These are phyloP conservation scores for Dicranocentrus wangi DNA, from an alignment of 2,888 invertebrate genomes.

Conservation along the genomic window DNA sequence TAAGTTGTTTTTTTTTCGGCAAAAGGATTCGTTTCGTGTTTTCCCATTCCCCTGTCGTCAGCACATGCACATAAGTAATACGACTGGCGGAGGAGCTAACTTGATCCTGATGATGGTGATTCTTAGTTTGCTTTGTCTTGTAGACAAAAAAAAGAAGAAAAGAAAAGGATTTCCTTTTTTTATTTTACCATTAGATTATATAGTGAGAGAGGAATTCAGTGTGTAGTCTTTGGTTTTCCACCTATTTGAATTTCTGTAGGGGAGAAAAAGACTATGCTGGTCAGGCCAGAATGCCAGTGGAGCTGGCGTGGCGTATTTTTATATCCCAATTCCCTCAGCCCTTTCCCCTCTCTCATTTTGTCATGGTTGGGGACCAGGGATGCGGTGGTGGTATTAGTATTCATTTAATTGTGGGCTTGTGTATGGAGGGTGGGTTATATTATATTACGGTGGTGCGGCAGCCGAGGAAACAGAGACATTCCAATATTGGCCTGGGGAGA, in stretches of 20 bases:
- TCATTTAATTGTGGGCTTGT: conserved; percentile 15
- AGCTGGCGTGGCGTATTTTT: conserved; percentile 44
- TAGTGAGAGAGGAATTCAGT: too few species aligned
- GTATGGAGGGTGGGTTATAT: too few species aligned
- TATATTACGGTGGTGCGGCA: too few species aligned
- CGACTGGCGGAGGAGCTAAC: conserved; percentile 23
- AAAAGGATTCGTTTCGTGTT: conserved; percentile 50
- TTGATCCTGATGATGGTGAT: conserved; percentile 36
- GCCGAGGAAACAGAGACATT: conserved; percentile 1
- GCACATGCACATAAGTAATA: conserved; percentile 47
- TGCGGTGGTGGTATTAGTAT: background rate
- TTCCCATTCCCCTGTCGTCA: conserved; percentile 51
- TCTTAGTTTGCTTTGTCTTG: conserved; percentile 26
- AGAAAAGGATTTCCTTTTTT: conserved; percentile 14
- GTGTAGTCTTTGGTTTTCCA: conserved; percentile 10
- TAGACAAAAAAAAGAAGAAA: too few species aligned
- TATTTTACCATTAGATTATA: conserved; percentile 14
- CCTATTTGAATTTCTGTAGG: conserved; percentile 22
- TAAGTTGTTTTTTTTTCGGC: conserved; percentile 36
- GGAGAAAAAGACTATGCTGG: background rate
- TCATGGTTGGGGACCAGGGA: background rate
- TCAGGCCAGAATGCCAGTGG: background rate
- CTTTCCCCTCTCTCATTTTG: conserved; percentile 19
- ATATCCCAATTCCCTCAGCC: background rate
- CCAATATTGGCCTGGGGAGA: background rate